These are phyloP conservation scores for Amazona vittata DNA, from an alignment of 2,113 vertebrate genomes.

Conservation along the genomic window DNA sequence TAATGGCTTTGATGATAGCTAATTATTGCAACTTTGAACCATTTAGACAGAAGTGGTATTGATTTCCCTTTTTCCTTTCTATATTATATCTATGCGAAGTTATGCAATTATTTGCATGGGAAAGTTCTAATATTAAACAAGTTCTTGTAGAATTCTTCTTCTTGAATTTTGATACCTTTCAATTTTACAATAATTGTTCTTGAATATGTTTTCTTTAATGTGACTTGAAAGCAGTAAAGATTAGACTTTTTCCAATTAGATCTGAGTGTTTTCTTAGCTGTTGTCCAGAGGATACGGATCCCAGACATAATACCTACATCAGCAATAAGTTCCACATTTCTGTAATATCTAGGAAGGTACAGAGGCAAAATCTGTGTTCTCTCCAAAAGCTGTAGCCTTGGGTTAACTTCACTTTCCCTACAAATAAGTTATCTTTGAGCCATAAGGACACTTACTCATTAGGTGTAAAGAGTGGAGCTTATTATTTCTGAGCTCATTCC, in stretches of 20 bases:
- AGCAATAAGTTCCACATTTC: neutral
- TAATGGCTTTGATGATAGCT: constrained; percentile 59
- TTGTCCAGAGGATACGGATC: neutral
- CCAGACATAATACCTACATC: neutral
- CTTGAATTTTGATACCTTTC: neutral
- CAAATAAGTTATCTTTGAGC: neutral
- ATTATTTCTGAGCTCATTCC: neutral
- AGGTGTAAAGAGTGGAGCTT: neutral
- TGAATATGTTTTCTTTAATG: neutral
- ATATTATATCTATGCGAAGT: neutral
- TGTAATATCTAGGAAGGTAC: neutral
- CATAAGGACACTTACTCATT: neutral
- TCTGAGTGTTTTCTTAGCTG: neutral
- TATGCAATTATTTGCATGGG: neutral
- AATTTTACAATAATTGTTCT: neutral
- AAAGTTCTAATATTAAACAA: neutral
- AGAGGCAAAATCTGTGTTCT: neutral
- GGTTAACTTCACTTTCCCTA: neutral
- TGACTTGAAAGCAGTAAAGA: neutral
- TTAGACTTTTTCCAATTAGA: neutral
- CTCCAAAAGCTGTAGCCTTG: neutral
- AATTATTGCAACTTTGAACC: constrained; percentile 66
- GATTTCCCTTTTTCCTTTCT: constrained; percentile 43
- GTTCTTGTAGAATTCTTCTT: neutral
- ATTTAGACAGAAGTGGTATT: constrained; percentile 31